Base-by-base conservation (phyloP, 1,140 invertebrate genomes). In the Drosophila bifasciata region DNA sequence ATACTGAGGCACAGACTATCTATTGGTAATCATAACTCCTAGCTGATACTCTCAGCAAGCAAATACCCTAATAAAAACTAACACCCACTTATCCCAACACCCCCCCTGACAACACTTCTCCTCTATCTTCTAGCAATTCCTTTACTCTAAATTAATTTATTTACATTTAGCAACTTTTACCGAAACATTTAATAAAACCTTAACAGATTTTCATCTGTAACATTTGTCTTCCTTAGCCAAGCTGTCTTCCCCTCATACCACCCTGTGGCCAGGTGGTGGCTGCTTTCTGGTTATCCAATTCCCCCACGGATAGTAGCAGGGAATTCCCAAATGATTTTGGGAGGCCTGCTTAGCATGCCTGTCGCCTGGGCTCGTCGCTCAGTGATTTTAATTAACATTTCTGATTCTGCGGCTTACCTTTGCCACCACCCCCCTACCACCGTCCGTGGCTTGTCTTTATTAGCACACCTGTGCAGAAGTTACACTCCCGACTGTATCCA, bases 321-420 rank as follows among this genome's bases (percentile, higher is more conserved):
- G 3, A 56, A 68, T 56, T 68, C 66, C 70, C 78, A 40, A 41
- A 55, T 52, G 68, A 78, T 40, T 78, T 78, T 13, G 21, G 52
- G n/a, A n/a, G n/a, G 67, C 2, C 76, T 73, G 75, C 53, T 73
- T 73, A 58, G 53, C 60, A 78, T 78, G 75, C 74, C 53, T 57
- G 43, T 68, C 67, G 59, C 46, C 64, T 67, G 41, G 58, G 66
- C 79, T 77, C 73, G 70, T 48, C 70, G 66, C 74, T 78, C 75
- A 63, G 77, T 86, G 81, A 86, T 86, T 86, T 86, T 86, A 86
- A 86, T 86, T 86, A 86, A 86, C 81, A 86, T 86, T 86, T 86
- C 81, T 86, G 81, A 86, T 86, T 86, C 86, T 86, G 81, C 61
- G 81, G 81, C 69, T 71, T 51, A 71, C 60, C 72, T 16, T 8